Evolutionary conservation across 2,888 invertebrate species (phyloP).

Genomic region (Imbricaverruca yamaguchii): DNA sequence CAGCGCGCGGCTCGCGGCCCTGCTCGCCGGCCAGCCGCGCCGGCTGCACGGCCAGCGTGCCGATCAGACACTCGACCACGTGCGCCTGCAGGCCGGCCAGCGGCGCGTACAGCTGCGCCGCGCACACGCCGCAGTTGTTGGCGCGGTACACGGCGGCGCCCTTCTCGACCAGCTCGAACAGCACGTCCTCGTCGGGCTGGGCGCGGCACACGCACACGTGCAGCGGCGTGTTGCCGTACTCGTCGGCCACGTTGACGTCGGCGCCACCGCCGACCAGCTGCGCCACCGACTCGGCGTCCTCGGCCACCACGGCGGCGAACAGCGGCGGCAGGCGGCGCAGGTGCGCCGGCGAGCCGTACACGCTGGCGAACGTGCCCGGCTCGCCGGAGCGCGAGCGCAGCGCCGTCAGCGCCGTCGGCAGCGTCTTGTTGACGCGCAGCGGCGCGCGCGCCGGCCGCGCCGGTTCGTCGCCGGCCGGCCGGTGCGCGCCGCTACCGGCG

Average conservation of each 20-base stretch:
- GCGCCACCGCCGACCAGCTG: background rate
- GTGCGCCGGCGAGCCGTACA: conserved; percentile 7
- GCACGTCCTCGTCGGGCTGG: conserved; percentile 49
- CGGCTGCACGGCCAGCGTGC: conserved; percentile 5
- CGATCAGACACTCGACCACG: conserved; percentile 24
- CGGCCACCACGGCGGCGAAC: background rate
- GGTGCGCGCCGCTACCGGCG: background rate
- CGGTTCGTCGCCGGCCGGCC: background rate
- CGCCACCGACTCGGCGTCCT: conserved; percentile 2
- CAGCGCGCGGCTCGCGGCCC: background rate
- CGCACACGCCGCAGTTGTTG: conserved; percentile 48
- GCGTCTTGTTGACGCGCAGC: conserved; percentile 9
- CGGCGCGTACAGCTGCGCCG: conserved; percentile 48
- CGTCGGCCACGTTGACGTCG: background rate
- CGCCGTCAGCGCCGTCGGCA: background rate
- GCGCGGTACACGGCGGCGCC: conserved; percentile 45
- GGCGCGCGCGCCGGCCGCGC: background rate
- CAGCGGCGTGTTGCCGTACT: conserved; percentile 49
- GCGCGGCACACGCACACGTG: conserved; percentile 51
- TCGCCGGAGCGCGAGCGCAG: background rate
- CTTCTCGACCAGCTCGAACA: conserved; percentile 46
- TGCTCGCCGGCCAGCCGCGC: background rate
- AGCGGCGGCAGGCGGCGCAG: conserved; percentile 14
- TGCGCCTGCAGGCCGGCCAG: conserved; percentile 31
- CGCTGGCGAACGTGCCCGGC: background rate